A percentile compares a stretch with the other conserved stretches of the same genome.
phyloP scores from a whole-genome alignment of 2,113 vertebrate genomes.

The Peromyscus maniculatus region DNA sequence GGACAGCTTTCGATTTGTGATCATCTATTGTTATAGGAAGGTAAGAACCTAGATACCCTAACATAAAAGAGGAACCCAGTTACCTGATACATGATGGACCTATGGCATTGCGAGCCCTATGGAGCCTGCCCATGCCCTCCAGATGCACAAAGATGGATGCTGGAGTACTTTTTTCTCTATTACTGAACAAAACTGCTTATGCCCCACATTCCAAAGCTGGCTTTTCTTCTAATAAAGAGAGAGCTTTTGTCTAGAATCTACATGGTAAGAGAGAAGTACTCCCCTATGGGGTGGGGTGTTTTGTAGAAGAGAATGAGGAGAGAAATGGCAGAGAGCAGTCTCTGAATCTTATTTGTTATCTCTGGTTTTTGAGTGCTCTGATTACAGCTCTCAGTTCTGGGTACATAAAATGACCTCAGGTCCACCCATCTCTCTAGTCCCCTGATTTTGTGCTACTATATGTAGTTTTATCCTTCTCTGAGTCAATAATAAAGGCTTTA shows the following conservation, averaged over 20 bases:
- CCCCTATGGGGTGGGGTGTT: neutral
- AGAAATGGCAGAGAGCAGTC: neutral
- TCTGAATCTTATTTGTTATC: neutral
- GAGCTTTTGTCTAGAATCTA: neutral
- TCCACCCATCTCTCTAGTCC: neutral
- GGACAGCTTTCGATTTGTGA: neutral
- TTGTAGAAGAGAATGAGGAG: neutral
- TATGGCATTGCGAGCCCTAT: neutral
- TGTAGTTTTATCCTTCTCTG: neutral
- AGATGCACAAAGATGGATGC: neutral
- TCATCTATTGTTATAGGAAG: neutral
- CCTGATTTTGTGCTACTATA: neutral
- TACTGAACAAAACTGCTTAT: neutral
- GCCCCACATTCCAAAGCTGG: neutral
- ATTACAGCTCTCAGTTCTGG: neutral
- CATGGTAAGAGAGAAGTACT: neutral
- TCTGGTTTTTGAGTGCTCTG: neutral
- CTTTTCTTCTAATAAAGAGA: slow-evolving; percentile 40
- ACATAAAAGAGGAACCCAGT: neutral
- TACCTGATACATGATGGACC: neutral
- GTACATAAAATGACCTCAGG: neutral
- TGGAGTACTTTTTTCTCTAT: neutral
- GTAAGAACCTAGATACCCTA: neutral
- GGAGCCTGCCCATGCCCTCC: neutral
- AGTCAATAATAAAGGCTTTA: slow-evolving; percentile 24